Evolutionary conservation across 23 tunicate species (phyloP).

Genomic region (Diplosoma virens): DNA sequence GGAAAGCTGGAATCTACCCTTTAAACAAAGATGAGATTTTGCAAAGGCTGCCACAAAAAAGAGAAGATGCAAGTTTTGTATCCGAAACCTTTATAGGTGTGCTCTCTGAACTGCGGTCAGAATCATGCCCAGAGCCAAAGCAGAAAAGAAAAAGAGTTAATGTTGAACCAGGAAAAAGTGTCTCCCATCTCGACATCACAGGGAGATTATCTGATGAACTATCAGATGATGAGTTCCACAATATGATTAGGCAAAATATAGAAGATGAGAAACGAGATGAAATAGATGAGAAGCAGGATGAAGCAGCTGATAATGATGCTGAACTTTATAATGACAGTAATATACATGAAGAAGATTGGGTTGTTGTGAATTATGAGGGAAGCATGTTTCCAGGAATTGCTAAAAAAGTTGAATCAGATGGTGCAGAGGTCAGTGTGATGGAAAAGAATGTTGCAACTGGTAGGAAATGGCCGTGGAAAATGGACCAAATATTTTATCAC

Average conservation of each 20-base stretch:
- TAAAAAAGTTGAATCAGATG: conserved; percentile 5
- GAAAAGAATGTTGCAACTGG: too few species aligned
- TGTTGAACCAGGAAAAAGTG: conserved; percentile 20
- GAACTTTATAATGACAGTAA: too few species aligned
- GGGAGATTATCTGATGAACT: too few species aligned
- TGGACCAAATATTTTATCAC: too few species aligned
- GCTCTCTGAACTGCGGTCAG: conserved; percentile 7
- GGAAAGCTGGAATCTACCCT: conserved; percentile 17
- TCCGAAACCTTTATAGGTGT: conserved; percentile 20
- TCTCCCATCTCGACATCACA: too few species aligned
- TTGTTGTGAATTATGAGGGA: conserved; percentile 28
- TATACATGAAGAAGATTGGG: conserved; percentile 38
- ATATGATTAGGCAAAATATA: too few species aligned
- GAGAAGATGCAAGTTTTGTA: conserved; percentile 5
- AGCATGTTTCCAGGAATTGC: conserved; percentile 17
- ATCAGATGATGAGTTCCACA: too few species aligned
- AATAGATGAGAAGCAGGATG: too few species aligned
- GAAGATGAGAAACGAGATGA: too few species aligned
- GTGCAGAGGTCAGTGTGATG: conserved; percentile 28
- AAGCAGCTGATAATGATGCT: too few species aligned
- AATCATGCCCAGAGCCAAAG: conserved; percentile 10
- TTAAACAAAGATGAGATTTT: background rate
- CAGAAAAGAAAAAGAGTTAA: conserved; percentile 27
- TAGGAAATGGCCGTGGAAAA: too few species aligned
- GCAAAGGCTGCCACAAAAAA: conserved; percentile 3